A percentile compares a stretch with the other conserved stretches of the same genome.
These are phyloP conservation scores for Stichopus chloronotus DNA, from an alignment of 35 echinoderm and acorn worm genomes.

Conservation along the genomic window DNA sequence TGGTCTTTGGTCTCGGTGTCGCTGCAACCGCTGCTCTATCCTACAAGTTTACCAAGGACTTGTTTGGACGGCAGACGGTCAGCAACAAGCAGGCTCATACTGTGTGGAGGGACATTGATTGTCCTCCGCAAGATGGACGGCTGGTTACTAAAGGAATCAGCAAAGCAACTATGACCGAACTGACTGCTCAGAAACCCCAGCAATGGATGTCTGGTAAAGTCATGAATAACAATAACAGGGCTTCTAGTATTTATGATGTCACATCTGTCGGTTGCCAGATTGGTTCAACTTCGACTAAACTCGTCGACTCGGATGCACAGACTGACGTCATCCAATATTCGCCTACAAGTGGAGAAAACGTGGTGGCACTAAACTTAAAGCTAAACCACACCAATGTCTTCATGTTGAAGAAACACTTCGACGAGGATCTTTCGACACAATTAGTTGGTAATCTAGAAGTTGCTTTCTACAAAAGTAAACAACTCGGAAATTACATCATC, in stretches of 20 bases:
- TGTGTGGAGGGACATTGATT: background rate
- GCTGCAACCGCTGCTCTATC: background rate
- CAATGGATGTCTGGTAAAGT: background rate
- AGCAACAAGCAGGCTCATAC: background rate
- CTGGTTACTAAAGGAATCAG: background rate
- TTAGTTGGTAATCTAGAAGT: background rate
- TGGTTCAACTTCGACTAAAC: background rate
- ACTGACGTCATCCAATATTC: background rate
- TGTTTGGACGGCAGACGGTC: background rate
- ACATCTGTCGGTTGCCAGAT: background rate
- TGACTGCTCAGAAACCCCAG: background rate
- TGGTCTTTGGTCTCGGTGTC: background rate
- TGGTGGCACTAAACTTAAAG: background rate
- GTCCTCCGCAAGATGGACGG: background rate
- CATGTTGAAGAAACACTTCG: slow-evolving; percentile 7
- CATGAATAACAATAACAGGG: background rate
- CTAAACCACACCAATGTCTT: background rate
- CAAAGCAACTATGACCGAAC: background rate
- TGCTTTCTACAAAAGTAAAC: no score
- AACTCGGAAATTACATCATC: slow-evolving; percentile 1
- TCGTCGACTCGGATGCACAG: background rate
- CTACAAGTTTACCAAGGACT: background rate
- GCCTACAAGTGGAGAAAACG: background rate
- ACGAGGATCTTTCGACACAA: background rate
- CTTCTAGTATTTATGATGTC: background rate